A percentile compares a stretch with the other conserved stretches of the same genome.
Evolutionary conservation across 2,797 vertebrate genomes (phyloP).

Genomic region (Australoheros facetus): DNA sequence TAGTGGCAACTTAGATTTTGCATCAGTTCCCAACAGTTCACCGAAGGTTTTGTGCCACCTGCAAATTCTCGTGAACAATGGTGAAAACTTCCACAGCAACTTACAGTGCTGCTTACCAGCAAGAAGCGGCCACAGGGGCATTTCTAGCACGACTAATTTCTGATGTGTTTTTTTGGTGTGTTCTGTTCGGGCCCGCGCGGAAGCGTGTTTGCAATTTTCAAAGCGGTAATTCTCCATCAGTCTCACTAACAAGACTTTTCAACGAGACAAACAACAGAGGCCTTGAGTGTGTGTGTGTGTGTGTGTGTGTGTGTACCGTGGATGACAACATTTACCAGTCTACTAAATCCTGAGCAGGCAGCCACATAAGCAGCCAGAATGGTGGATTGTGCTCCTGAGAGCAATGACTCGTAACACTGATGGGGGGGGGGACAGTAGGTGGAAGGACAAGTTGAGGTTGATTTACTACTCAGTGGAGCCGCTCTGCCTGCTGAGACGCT

Average conservation of each 20-base stretch:
- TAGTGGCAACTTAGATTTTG: background rate
- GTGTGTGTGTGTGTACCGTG: slow-evolving; percentile 22
- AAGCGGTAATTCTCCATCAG: slow-evolving; percentile 57
- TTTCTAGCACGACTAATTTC: background rate
- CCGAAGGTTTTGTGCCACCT: background rate
- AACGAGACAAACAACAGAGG: slow-evolving; percentile 38
- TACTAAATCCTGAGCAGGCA: slow-evolving; percentile 62
- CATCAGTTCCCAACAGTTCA: background rate
- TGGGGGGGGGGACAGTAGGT: slow-evolving; percentile 51
- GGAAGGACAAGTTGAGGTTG: slow-evolving; percentile 67
- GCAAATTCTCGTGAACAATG: background rate
- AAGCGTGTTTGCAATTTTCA: slow-evolving; percentile 25
- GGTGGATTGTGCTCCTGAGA: slow-evolving; percentile 59
- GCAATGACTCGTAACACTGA: slow-evolving; percentile 68
- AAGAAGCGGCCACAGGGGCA: background rate
- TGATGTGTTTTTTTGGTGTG: background rate
- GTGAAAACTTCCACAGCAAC: background rate
- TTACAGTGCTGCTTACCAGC: background rate
- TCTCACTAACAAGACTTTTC: slow-evolving; percentile 49
- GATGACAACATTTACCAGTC: slow-evolving; percentile 67
- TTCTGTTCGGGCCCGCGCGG: background rate
- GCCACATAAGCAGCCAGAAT: slow-evolving; percentile 60
- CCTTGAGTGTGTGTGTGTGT: slow-evolving; percentile 54
- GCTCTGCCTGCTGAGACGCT: slow-evolving; percentile 15
- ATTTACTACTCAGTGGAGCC: slow-evolving; percentile 53